Conservation (phyloP, 2,113 vertebrate species). For the Hipposideros armiger region DNA sequence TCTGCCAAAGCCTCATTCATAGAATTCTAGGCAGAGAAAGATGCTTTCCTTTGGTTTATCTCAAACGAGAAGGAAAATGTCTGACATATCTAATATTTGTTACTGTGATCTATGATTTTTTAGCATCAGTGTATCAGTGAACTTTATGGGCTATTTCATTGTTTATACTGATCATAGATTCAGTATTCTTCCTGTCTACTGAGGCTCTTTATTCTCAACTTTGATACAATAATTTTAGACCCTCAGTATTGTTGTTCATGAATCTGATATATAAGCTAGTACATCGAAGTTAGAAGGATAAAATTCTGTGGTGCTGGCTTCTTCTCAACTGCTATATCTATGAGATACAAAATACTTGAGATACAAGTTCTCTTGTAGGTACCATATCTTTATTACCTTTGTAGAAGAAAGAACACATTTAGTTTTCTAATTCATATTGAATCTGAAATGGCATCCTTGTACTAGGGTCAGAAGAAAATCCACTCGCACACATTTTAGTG, state of each 20-base stretch:
- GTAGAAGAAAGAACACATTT: not conserved
- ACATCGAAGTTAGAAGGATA: not conserved
- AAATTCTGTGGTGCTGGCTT: not conserved
- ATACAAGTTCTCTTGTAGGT: not conserved
- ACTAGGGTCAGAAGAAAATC: not conserved
- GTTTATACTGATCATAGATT: not conserved
- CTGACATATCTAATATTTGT: not conserved
- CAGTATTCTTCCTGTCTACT: not conserved
- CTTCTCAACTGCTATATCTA: not conserved
- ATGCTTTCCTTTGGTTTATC: not conserved
- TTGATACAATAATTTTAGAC: not conserved
- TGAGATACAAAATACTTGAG: not conserved
- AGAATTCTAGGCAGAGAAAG: not conserved
- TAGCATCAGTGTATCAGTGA: not conserved
- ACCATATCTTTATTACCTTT: not conserved
- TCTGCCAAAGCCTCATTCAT: slow-evolving; percentile 1
- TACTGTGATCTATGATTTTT: not conserved
- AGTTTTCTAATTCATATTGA: not conserved
- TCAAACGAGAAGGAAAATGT: not conserved
- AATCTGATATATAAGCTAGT: not conserved
- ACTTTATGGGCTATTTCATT: not conserved
- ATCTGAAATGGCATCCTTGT: not conserved
- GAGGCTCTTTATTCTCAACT: not conserved
- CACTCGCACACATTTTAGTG: not conserved
- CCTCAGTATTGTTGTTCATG: not conserved